Evolutionary conservation across 2,797 vertebrate genomes (phyloP), one percentile per base, ranked within the genome.

Genomic region (Etheostoma perlongum): DNA sequence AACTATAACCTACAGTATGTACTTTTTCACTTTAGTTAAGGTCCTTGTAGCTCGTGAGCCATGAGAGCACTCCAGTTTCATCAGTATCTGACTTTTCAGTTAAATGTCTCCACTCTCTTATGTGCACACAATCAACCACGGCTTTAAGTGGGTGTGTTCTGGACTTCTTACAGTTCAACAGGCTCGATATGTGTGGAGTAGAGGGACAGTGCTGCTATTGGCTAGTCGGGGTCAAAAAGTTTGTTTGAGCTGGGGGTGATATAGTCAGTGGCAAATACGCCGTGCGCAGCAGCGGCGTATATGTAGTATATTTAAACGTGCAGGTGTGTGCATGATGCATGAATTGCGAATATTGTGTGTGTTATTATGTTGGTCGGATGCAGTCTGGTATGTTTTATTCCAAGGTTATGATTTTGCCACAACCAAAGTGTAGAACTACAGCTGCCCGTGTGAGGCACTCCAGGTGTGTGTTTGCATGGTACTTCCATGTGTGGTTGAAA

Each of bases 81-180:
- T 10, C 33, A 36, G 47, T 33, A 40, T 54, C 11, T 68, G 63
- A 74, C 47, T 48, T 36, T 76, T 70, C 19, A 57, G 42, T 74
- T 52, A 76, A 68, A 74, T 61, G 4, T 67, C 25, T 66, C 55
- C 46, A 11, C 18, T 73, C 42, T 64, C 25, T 69, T 44, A 54
- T 36, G 69, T 87, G 83, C 86, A 78, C 67, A 72, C 78, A 88
- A 81, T 85, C 84, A 83, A 74, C 81, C 72, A 68, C 16, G 73
- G 68, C 60, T 87, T 79, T 82, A 63, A 61, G 21, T 64, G 58
- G 51, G 36, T 21, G 33, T 44, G 10, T 12, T 68, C 51, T 66
- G 71, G 53, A 52, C 27, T 40, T 72, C 10, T 65, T 53, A 19
- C 47, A 70, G 36, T 76, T 63, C 7, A 14, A 59, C 23, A n/a